Percentiles rank a stretch among this genome's conserved stretches.
Evolutionary conservation across 2,113 vertebrate species (phyloP).

Genomic region (Lampris megalopsis): DNA sequence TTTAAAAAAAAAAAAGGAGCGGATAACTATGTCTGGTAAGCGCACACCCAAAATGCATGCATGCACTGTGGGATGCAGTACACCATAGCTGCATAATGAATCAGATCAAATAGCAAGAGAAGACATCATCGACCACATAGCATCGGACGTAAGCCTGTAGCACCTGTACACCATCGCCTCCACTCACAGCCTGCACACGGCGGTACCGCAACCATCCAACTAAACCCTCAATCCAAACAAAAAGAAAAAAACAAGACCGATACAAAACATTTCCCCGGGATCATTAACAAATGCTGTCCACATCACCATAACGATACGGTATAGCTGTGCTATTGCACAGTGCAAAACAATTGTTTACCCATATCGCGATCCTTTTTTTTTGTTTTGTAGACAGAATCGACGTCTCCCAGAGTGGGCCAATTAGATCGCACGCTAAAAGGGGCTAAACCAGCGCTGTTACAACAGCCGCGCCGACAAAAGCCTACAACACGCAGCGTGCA

Average conservation of each 20-base stretch:
- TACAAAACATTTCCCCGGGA: slow-evolving; percentile 25
- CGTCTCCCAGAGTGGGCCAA: slow-evolving; percentile 55
- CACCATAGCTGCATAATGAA: slow-evolving; percentile 54
- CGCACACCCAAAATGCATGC: slow-evolving; percentile 20
- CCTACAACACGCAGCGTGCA: slow-evolving; percentile 46
- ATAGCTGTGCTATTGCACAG: slow-evolving; percentile 39
- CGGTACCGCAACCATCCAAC: slow-evolving; percentile 66
- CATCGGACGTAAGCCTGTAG: slow-evolving; percentile 50
- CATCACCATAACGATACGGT: slow-evolving; percentile 56
- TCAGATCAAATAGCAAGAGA: slow-evolving; percentile 59
- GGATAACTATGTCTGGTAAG: slow-evolving; percentile 26
- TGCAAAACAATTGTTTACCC: slow-evolving; percentile 47
- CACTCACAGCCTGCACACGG: slow-evolving; percentile 60
- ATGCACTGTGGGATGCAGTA: slow-evolving; percentile 33
- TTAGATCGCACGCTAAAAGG: slow-evolving; percentile 55
- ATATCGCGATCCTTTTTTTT: slow-evolving; percentile 30
- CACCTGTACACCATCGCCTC: slow-evolving; percentile 67
- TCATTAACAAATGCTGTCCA: slow-evolving; percentile 63
- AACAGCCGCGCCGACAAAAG: slow-evolving; percentile 55
- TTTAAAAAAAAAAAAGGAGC: slow-evolving; percentile 17
- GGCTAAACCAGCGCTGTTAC: slow-evolving; percentile 50
- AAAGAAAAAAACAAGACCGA: no score
- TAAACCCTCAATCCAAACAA: slow-evolving; percentile 22
- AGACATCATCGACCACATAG: slow-evolving; percentile 52
- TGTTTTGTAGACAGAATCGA: slow-evolving; percentile 42